A percentile compares a stretch with the other conserved stretches of the same genome.
phyloP scores from a whole-genome alignment of 2,888 invertebrate species.

The Labia minor region DNA sequence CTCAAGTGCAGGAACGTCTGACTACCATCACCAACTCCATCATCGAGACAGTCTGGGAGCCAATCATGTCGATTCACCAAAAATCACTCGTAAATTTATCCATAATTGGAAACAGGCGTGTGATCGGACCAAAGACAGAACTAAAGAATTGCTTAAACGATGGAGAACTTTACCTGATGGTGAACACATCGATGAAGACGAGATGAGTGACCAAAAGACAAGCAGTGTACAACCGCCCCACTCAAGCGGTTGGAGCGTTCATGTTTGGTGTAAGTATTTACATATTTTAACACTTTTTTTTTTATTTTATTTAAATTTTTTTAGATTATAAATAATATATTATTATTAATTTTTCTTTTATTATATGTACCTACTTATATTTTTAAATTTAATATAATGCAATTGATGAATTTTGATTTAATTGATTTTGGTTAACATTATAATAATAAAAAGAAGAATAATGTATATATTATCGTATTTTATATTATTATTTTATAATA shows the following conservation, averaged over 20 bases:
- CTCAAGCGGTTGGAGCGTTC: slow-evolving; percentile 64
- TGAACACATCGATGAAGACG: slow-evolving; percentile 20
- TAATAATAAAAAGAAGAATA: too few species aligned
- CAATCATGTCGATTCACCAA: slow-evolving; percentile 36
- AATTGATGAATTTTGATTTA: too few species aligned
- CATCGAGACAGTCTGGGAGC: not conserved
- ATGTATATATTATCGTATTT: too few species aligned
- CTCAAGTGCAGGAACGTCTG: not conserved
- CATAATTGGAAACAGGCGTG: slow-evolving; percentile 65
- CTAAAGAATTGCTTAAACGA: slow-evolving; percentile 58
- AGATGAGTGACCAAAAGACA: slow-evolving; percentile 24
- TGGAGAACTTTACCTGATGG: slow-evolving; percentile 56
- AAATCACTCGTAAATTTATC: slow-evolving; percentile 59
- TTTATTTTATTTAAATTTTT: not conserved
- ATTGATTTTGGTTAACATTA: too few species aligned
- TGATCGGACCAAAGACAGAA: slow-evolving; percentile 62
- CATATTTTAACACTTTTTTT: not conserved
- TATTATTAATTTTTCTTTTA: too few species aligned
- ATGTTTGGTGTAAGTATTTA: slow-evolving; percentile 57
- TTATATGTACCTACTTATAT: too few species aligned
- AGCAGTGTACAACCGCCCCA: slow-evolving; percentile 37
- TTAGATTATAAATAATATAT: too few species aligned
- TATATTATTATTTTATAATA: too few species aligned
- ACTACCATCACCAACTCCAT: not conserved
- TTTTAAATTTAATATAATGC: too few species aligned